These are phyloP conservation scores for Ranitomeya imitator DNA, from an alignment of 2,113 vertebrate genomes.

Conservation along the genomic window DNA sequence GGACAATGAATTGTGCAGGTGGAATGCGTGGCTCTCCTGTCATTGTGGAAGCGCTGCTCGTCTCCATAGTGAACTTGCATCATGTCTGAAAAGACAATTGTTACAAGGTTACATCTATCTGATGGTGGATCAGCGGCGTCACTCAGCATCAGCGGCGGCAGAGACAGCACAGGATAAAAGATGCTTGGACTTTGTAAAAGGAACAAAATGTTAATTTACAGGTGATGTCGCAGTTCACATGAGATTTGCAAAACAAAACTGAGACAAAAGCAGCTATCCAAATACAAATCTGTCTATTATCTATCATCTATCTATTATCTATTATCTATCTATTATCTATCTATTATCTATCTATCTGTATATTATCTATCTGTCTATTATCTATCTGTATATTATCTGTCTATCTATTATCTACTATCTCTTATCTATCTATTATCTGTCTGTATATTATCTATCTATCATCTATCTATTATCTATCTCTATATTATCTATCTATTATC, in stretches of 20 bases:
- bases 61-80: not conserved
- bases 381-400: too few species aligned
- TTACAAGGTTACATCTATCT: slow-evolving; percentile 28
- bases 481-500: not conserved
- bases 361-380: not conserved
- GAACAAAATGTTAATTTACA: not conserved
- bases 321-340: not conserved
- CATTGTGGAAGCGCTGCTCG: not conserved
- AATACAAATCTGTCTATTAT: not conserved
- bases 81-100: not conserved
- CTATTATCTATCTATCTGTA: not conserved
- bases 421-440: too few species aligned
- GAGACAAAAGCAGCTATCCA: not conserved
- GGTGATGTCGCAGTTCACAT: not conserved
- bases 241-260: not conserved
- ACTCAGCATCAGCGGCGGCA: not conserved
- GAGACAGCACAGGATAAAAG: not conserved
- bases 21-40: not conserved
- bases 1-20: not conserved
- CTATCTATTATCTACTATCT: too few species aligned
- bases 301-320: not conserved
- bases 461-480: not conserved
- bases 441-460: too few species aligned
- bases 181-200: not conserved
- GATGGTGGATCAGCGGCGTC: not conserved